Base-by-base conservation (phyloP, 1,140 invertebrate species). In the Panagrolaimus sp. region DNA sequence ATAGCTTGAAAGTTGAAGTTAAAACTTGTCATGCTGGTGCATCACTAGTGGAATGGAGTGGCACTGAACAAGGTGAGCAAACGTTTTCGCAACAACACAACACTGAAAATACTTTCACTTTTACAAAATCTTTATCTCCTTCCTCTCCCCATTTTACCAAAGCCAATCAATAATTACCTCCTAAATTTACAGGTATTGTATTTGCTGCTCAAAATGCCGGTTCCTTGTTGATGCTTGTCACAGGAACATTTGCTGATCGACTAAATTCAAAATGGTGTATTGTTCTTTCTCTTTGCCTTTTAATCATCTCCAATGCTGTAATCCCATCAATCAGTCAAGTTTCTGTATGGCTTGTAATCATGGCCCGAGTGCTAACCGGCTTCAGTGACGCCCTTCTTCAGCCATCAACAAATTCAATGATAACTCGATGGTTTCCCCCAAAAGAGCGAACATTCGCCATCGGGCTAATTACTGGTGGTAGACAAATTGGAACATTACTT, bases 341-440 rank as follows among this genome's bases (percentile, higher is more conserved):
- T 42, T 71, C 53, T 23, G 71, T 80, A 16, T 78, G 72, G 71
- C 63, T 82, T 13, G 77, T 74, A 1, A 68, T 81, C 43, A 62
- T 66, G 20, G 82, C 78, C 7, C 74, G 79, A 31, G 51, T 81
- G n/a, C 43, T 83, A 8, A 79, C 81, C 14, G 79, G 79, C 16
- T 63, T 81, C 27, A 76, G 79, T 14, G 79, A 81, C 69, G 76
- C 79, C 1, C 63, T 82, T 20, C 68, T 81, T 0, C 76, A 78
- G n/a, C 79, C 79, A 31, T 67, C 67, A 4, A 75, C 81, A 2
- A 70, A 66, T 31, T 76, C 78, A 9, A 70, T 81, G 79, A 82
- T 81, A 44, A 83, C 81, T 31, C 65, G 79, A 38, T 81, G 79
- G 79, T 81, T 81, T 66, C 79, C 79, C 1, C 78, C 79, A 31